Evolutionary conservation across 2,113 vertebrate species (phyloP).

Genomic region (Castor canadensis): DNA sequence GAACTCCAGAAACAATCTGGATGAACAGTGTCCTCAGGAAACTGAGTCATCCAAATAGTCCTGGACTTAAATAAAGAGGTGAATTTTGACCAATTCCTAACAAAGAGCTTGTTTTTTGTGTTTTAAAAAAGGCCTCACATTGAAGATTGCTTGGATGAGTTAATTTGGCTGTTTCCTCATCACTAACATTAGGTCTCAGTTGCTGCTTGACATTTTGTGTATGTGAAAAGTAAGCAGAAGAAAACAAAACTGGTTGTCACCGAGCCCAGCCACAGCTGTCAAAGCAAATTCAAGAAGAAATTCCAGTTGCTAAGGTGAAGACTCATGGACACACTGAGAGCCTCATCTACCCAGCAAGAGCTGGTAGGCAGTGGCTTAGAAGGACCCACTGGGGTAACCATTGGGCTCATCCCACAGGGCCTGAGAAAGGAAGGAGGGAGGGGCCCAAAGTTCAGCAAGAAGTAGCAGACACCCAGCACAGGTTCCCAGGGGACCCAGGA

Average conservation of each 20-base stretch:
- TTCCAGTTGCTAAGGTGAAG: neutral
- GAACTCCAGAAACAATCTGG: conserved; percentile 55
- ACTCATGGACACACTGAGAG: neutral
- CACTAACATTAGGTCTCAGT: neutral
- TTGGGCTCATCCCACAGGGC: neutral
- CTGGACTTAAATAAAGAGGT: neutral
- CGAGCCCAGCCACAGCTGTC: neutral
- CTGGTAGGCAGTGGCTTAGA: neutral
- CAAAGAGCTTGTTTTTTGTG: neutral
- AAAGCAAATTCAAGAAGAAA: neutral
- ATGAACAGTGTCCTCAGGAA: conserved; percentile 50
- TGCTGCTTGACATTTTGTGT: neutral
- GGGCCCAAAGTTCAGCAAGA: neutral
- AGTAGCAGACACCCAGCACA: fast-evolving
- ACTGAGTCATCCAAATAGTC: neutral
- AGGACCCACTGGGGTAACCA: neutral
- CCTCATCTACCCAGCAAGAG: neutral
- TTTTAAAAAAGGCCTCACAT: neutral
- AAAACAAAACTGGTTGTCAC: neutral
- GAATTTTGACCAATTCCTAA: neutral
- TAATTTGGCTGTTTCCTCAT: neutral
- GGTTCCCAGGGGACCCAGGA: neutral
- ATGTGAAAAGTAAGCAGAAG: neutral
- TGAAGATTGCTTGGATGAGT: neutral
- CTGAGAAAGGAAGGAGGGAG: neutral